These are phyloP conservation scores for Phyllotreta striolata DNA, from an alignment of 2,888 invertebrate species.

Conservation along the genomic window DNA sequence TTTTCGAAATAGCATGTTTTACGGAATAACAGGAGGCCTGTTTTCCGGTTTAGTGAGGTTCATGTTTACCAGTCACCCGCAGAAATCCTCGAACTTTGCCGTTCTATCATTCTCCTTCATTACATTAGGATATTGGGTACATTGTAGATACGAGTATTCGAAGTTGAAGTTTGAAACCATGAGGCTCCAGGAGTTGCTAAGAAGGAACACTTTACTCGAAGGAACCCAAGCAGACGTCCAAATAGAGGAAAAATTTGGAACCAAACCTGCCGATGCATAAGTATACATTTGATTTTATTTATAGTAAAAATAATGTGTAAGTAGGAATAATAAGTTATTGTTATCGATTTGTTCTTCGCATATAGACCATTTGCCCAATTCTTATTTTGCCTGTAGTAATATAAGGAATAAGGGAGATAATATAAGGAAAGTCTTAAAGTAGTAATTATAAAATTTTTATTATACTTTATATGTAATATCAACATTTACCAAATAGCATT, in stretches of 20 bases:
- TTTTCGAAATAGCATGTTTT: slow-evolving; percentile 78
- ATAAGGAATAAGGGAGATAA: no score
- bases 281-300: not conserved
- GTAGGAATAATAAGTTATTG: not conserved
- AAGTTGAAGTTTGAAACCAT: slow-evolving; percentile 71
- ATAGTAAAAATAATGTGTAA: not conserved
- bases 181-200: slow-evolving; percentile 69
- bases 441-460: slow-evolving; percentile 1
- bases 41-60: slow-evolving; percentile 73
- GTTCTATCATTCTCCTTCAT: slow-evolving; percentile 71
- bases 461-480: slow-evolving; percentile 12
- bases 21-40: slow-evolving; percentile 76
- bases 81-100: slow-evolving; percentile 70
- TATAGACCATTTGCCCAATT: no score
- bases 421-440: not conserved
- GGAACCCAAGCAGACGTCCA: slow-evolving; percentile 66
- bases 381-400: no score
- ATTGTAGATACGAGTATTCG: slow-evolving; percentile 76
- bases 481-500: slow-evolving; percentile 14
- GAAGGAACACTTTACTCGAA: slow-evolving; percentile 69
- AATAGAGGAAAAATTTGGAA: slow-evolving; percentile 28
- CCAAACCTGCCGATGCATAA: slow-evolving; percentile 32
- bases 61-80: slow-evolving; percentile 75
- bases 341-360: no score
- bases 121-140: slow-evolving; percentile 74